Evolutionary conservation across 2,888 invertebrate genomes (phyloP), one percentile per base, ranked within the genome.

Genomic region (Saturnia japonica): DNA sequence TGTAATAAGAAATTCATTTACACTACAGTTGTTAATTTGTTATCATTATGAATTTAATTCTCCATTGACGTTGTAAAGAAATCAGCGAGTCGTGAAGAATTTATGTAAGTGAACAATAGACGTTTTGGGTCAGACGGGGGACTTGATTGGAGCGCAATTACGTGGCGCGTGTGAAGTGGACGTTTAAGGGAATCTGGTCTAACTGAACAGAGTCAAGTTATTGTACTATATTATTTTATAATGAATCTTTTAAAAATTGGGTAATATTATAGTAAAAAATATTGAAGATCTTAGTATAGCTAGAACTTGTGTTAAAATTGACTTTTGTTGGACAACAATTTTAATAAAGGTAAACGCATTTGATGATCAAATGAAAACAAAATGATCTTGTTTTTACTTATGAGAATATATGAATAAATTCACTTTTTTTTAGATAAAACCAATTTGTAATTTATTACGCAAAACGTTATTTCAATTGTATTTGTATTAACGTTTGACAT

Each of bases 61-160:
- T 66, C 22, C 42, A 54, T 25, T 42, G 51, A 42, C 25, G 42
- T 25, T 47, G 11, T 40, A 54, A 54, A 66, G 40, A 70, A 42
- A 66, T 70, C 66, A 42, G n/a, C 22, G 25, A 40, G 9, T 54
- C 66, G 66, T 54, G 25, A 54, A 51, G 64, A 47, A 62, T n/a
- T 14, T 54, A 22, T 14, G 47, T 19, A 25, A 51, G 54, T 51
- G 70, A 70, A 70, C 70, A 82, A 79, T 80, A 80, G 79, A 76
- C 77, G 82, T 78, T 84, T 80, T 72, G 77, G 82, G 80, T 79
- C 80, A 83, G 78, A 74, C 74, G 72, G 76, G 77, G 75, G 72
- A 72, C 74, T 76, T 73, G 71, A 81, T 80, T 76, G 75, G 75
- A 73, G 73, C 74, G 80, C 83, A 87, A 87, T 87, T 85, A 85